Conservation (phyloP, 2,113 vertebrate species). For the Kryptolebias marmoratus region DNA sequence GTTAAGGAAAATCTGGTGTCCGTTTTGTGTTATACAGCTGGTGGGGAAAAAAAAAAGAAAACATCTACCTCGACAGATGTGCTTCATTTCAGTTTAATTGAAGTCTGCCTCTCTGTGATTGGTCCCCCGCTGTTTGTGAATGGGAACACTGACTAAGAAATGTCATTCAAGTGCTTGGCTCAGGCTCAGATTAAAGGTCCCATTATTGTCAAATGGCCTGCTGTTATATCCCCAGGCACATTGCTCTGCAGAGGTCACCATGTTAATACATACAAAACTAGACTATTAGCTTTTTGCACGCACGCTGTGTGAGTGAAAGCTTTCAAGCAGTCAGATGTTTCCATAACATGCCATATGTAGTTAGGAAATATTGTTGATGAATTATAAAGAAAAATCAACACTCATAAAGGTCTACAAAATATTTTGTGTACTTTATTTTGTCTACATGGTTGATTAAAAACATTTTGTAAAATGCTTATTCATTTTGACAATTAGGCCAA, state of each 20-base stretch:
- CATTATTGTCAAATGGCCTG: conserved; percentile 60
- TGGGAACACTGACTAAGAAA: conserved; percentile 64
- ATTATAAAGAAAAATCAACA: not conserved
- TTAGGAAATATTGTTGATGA: not conserved
- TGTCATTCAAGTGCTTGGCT: conserved; percentile 70
- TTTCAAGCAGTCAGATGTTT: conserved; percentile 27
- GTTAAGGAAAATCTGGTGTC: conserved; percentile 16
- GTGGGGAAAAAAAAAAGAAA: not conserved
- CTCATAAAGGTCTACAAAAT: not conserved
- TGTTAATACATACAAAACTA: conserved; percentile 58
- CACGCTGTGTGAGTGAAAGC: conserved; percentile 34
- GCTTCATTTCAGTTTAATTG: conserved; percentile 66
- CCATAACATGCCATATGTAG: conserved; percentile 4
- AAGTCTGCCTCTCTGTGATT: conserved; percentile 63
- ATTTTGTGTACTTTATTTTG: not conserved
- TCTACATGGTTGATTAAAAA: too few species aligned
- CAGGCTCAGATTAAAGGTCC: conserved; percentile 67
- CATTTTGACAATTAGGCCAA: too few species aligned
- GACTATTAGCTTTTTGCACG: conserved; percentile 52
- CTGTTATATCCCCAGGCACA: conserved; percentile 59
- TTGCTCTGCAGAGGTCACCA: conserved; percentile 60
- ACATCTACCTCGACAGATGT: conserved; percentile 60
- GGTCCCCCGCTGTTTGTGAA: conserved; percentile 68
- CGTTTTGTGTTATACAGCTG: not conserved
- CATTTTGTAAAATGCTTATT: too few species aligned